Conservation (phyloP, 35 echinoderm and acorn worm species). For the Strongylocentrotus purpuratus region DNA sequence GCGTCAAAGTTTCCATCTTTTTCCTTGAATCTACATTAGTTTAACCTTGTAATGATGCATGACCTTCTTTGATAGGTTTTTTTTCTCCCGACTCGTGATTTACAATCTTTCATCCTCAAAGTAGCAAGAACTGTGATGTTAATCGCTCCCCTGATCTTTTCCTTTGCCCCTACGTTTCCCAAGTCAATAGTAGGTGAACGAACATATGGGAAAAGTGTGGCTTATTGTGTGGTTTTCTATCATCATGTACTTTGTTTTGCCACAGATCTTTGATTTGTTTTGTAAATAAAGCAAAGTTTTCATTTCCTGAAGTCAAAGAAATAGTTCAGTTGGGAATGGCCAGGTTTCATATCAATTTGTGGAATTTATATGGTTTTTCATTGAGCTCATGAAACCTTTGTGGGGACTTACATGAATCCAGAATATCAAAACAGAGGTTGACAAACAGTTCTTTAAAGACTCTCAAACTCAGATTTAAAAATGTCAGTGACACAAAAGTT, state of each 20-base stretch:
- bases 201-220: neutral
- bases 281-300: neutral
- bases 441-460: neutral
- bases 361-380: neutral
- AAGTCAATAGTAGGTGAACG: neutral
- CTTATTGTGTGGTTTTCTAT: neutral
- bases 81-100: neutral
- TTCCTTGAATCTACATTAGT: neutral
- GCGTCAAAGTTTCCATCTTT: neutral
- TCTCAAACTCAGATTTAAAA: neutral
- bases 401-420: neutral
- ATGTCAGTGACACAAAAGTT: neutral
- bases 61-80: neutral
- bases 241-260: neutral
- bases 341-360: neutral
- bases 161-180: neutral
- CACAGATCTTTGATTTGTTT: neutral
- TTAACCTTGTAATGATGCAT: constrained; percentile 18
- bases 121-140: constrained; percentile 6
- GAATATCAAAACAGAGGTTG: neutral
- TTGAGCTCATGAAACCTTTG: neutral
- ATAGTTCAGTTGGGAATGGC: neutral
- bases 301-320: neutral
- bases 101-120: neutral
- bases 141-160: neutral